Base-by-base conservation (phyloP, 53 echinoderm and acorn worm species). In the Holothuria scabra region DNA sequence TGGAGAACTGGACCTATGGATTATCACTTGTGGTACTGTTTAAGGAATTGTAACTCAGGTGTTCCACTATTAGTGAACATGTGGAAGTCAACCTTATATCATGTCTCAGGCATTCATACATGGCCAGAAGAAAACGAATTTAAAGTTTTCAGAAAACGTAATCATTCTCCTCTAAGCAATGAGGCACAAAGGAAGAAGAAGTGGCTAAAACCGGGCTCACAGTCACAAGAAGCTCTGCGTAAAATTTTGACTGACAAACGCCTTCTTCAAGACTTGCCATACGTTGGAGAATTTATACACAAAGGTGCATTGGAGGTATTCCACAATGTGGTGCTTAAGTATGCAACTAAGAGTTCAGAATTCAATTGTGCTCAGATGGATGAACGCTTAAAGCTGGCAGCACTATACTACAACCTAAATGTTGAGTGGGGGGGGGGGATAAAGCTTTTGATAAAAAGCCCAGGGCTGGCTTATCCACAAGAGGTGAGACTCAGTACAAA, bases 11-110 rank as follows among this genome's bases (percentile, higher is more conserved):
- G 82, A 56, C 11, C 37, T 26, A 20, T 87, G 67, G 87, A 67
- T 80, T 21, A 81, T 25, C 81, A 87, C 35, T 7, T 87, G 14
- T 87, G 81, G 87, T 69, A 28, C 57, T 66, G 80, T n/a, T 56
- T 69, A 2, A 25, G 41, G 23, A 24, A n/a, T 35, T 81, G 87
- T 22, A 59, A 38, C 8, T 66, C 67, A 1, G 70, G 80, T 81
- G 34, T n/a, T 0, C 56, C 56, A 5, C 5, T 80, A 22, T 29
- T 81, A 10, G 41, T 87, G 23, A 68, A 87, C 23, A 81, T 56
- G 69, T 87, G 87, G 87, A 74, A 60, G 20, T 85, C 66, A 33
- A 24, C 66, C 18, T 70, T 48, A 6, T 48, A 74, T 48, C 74
- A 74, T 48, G 49, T 74, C 0, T 4, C 28, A 46, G 56, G 74